Percentiles rank a stretch among this genome's conserved stretches.
Conservation (phyloP, 2,797 vertebrate species). For the Sebastes jordani region DNA sequence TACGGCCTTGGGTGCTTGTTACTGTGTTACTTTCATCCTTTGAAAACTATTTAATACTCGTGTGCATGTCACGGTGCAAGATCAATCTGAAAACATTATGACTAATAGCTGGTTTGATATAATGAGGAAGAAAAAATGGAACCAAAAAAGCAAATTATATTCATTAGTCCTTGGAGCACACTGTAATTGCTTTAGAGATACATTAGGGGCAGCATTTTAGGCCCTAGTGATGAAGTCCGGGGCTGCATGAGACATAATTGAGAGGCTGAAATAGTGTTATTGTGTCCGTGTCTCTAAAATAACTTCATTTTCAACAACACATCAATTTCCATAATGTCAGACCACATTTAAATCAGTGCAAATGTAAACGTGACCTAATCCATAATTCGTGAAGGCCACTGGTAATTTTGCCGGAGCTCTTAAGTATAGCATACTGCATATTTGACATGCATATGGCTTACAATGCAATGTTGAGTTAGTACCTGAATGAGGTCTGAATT, state of each 20-base stretch:
- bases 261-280: constrained; percentile 64
- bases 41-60: constrained; percentile 39
- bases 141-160: constrained; percentile 64
- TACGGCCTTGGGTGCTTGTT: constrained; percentile 1
- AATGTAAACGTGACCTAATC: constrained; percentile 45
- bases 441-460: not conserved
- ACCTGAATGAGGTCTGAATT: not conserved
- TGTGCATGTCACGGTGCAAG: constrained; percentile 34
- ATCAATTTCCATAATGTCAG: constrained; percentile 62
- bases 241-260: constrained; percentile 62
- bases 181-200: constrained; percentile 76
- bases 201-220: constrained; percentile 71
- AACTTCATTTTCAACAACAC: constrained; percentile 56
- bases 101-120: constrained; percentile 68
- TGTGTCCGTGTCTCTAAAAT: constrained; percentile 47
- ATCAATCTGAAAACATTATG: constrained; percentile 59
- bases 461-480: not conserved
- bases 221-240: constrained; percentile 64
- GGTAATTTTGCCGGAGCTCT: not conserved
- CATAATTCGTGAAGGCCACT: not conserved
- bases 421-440: not conserved
- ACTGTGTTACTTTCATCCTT: constrained; percentile 37
- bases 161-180: constrained; percentile 65
- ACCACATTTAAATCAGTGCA: constrained; percentile 39
- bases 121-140: constrained; percentile 45